A percentile compares a stretch with the other conserved stretches of the same genome.
Evolutionary conservation across 2,888 invertebrate species (phyloP).

Genomic region (Didymodactylos carnosus): DNA sequence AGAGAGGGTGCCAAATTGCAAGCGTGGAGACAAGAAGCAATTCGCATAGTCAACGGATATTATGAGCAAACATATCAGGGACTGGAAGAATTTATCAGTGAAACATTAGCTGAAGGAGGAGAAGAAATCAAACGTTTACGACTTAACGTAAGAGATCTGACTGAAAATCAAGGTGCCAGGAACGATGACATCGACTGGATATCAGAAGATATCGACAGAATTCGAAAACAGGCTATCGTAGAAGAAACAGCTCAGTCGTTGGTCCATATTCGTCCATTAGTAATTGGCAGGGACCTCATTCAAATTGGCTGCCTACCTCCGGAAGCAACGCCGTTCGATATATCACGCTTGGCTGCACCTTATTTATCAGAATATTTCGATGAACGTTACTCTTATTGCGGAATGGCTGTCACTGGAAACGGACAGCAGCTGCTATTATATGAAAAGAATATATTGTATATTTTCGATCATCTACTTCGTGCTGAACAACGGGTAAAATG

Average conservation of each 20-base stretch:
- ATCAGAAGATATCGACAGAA: not conserved
- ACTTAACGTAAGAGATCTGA: not conserved
- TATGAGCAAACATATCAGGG: not conserved
- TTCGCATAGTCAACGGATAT: not conserved
- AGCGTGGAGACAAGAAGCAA: not conserved
- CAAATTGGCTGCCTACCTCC: not conserved
- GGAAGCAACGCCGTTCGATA: too few relatives aligned
- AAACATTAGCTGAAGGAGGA: not conserved
- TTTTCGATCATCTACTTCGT: too few relatives aligned
- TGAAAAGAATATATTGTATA: too few relatives aligned
- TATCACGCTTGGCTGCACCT: too few relatives aligned
- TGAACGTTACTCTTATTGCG: too few relatives aligned
- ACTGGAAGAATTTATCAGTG: not conserved
- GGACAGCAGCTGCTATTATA: too few relatives aligned
- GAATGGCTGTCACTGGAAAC: too few relatives aligned
- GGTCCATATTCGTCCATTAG: not conserved
- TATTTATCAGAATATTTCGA: too few relatives aligned
- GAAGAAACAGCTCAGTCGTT: not conserved
- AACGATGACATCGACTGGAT: not conserved
- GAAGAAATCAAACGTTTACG: not conserved
- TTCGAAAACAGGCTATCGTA: not conserved
- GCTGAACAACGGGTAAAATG: too few relatives aligned
- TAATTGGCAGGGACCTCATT: not conserved
- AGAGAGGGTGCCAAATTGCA: not conserved
- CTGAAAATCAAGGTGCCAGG: not conserved